These are phyloP conservation scores for Aleiodes testaceus DNA, from an alignment of 2,888 invertebrate species.

Conservation along the genomic window DNA sequence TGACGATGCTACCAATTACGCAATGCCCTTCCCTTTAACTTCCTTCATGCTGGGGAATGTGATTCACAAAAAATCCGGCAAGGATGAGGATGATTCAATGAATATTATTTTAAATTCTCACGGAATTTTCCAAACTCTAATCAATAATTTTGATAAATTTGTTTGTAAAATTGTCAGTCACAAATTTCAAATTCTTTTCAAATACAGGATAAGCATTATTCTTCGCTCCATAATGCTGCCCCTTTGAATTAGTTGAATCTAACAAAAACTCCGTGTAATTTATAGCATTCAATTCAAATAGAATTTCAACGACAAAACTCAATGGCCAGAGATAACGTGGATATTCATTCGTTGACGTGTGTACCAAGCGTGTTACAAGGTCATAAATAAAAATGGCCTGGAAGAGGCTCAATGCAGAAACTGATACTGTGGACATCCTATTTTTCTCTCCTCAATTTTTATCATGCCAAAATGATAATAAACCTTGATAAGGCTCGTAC, in stretches of 20 bases:
- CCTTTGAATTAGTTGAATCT: not conserved
- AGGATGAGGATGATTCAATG: not conserved
- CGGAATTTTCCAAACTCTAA: no score
- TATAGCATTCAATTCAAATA: constrained; percentile 23
- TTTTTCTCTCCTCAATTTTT: not conserved
- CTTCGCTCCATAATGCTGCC: not conserved
- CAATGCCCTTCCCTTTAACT: constrained; percentile 6
- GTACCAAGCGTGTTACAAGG: constrained; percentile 15
- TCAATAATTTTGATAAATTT: not conserved
- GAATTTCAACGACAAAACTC: not conserved
- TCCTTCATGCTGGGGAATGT: not conserved
- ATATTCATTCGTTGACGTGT: constrained; percentile 18
- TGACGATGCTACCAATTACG: not conserved
- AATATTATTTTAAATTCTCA: not conserved
- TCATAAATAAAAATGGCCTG: not conserved
- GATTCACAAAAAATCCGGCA: not conserved
- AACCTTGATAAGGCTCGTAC: not conserved
- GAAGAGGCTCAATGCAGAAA: constrained; percentile 10
- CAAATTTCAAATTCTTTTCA: not conserved
- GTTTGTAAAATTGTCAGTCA: not conserved
- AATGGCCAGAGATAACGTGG: constrained; percentile 22
- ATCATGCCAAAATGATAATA: not conserved
- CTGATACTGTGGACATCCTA: not conserved
- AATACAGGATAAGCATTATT: not conserved
- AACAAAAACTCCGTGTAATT: not conserved